Percentiles rank a stretch among this genome's conserved stretches.
Conservation (phyloP, 1,140 invertebrate species). For the Eumeta japonica region DNA sequence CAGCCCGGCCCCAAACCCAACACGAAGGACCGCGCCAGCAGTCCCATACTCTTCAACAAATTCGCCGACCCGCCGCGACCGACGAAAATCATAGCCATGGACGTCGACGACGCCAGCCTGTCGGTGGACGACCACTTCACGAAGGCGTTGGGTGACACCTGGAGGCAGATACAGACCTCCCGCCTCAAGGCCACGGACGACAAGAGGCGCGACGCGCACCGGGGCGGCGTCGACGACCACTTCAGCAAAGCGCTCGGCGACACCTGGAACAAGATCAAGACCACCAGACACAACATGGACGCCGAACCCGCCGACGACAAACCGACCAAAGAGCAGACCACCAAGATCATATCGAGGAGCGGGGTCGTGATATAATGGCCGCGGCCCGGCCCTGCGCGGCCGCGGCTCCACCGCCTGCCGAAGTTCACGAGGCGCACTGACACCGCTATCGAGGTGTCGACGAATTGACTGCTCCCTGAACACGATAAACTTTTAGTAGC, state of each 20-base stretch:
- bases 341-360: constrained; percentile 49
- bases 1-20: constrained; percentile 47
- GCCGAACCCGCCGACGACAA: constrained; percentile 24
- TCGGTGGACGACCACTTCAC: constrained; percentile 95
- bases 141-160: constrained; percentile 91
- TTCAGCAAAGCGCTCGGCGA: constrained; percentile 94
- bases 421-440: too few relatives aligned
- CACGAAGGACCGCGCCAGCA: constrained; percentile 51
- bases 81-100: constrained; percentile 50
- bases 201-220: constrained; percentile 20
- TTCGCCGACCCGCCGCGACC: constrained; percentile 33
- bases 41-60: constrained; percentile 44
- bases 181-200: constrained; percentile 43
- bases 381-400: too few relatives aligned
- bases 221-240: constrained; percentile 81
- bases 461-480: too few relatives aligned
- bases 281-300: constrained; percentile 29
- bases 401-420: too few relatives aligned
- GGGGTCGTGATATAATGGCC: constrained; percentile 51
- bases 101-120: constrained; percentile 51
- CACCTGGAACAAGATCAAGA: constrained; percentile 85
- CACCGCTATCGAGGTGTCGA: too few relatives aligned
- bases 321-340: constrained; percentile 35
- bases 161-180: constrained; percentile 77
- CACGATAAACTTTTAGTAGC: too few relatives aligned